Percentiles rank a stretch among this genome's conserved stretches.
Evolutionary conservation across 2,113 vertebrate genomes (phyloP).

Genomic region (Pao palembangensis): DNA sequence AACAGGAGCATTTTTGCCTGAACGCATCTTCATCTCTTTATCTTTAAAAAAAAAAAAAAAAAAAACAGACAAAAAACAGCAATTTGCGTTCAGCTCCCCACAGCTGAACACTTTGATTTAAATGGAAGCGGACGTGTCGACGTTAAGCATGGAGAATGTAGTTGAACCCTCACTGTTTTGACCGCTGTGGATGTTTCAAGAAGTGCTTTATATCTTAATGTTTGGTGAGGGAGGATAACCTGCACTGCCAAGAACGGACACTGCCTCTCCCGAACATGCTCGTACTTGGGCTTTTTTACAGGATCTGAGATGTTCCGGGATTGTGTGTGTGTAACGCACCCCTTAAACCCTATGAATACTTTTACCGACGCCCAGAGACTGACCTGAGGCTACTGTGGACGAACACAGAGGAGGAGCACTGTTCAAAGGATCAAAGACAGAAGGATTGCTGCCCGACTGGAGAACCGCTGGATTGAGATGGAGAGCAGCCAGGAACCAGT

Average conservation of each 20-base stretch:
- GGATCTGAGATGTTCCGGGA: conserved; percentile 45
- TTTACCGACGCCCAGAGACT: conserved; percentile 57
- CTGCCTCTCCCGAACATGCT: conserved; percentile 26
- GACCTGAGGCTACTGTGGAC: conserved; percentile 64
- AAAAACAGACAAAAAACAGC: conserved; percentile 13
- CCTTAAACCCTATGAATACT: conserved; percentile 20
- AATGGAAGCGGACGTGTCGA: conserved; percentile 54
- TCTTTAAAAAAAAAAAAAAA: too few species aligned
- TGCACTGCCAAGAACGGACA: conserved; percentile 65
- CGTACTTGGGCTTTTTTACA: conserved; percentile 12
- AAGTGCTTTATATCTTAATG: conserved; percentile 71
- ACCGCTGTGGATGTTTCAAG: conserved; percentile 70
- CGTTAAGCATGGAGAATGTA: conserved; percentile 64
- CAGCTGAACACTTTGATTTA: conserved; percentile 45
- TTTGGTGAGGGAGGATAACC: conserved; percentile 48
- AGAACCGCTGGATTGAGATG: conserved; percentile 31
- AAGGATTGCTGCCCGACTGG: conserved; percentile 36
- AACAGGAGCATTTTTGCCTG: conserved; percentile 25
- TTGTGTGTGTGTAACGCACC: neutral
- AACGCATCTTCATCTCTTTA: conserved; percentile 22
- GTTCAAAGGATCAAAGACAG: conserved; percentile 29
- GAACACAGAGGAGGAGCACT: conserved; percentile 47
- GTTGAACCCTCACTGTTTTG: conserved; percentile 54
- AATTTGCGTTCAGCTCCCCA: conserved; percentile 42
- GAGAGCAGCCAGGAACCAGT: conserved; percentile 32